Evolutionary conservation across 1,140 invertebrate species (phyloP), one percentile per base, ranked within the genome.

Genomic region (Asbolus verrucosus): DNA sequence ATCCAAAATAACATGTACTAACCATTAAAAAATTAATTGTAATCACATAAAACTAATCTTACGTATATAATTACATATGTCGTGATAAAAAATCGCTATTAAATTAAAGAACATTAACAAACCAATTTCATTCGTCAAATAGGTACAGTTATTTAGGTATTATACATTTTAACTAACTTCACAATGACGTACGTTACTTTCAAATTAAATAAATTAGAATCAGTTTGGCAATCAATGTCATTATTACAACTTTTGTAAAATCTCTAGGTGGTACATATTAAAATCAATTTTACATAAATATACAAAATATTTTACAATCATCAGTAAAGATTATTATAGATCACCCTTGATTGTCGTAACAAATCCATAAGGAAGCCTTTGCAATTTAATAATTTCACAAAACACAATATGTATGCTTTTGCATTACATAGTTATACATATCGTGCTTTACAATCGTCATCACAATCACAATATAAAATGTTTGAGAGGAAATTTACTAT

Each of bases 321-420:
- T 27, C 3, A 27, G 3, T 36, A 36, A 36, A 36, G 2, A 36
- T 36, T 54, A 54, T 21, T 14, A 27, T 16, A 43, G 15, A 43
- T 27, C 21, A 54, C 46, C 18, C 46, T 16, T 54, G 46, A 54
- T 54, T 54, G 46, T 54, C 46, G 46, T 54, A 27, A 54, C 46
- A 54, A 54, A 27, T 54, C 21, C 46, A 13, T 54, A 46, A 19
- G 19, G 46, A 54, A 54, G 21, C 2, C 11, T 11, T n/a, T 11
- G 24, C 3, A 27, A 11, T 2, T 36, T 36, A 2, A 36, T 27
- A 36, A 36, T 6, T 2, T 36, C 33, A 0, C 27, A 30, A 8
- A 11, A 36, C 33, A 27, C 24, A 27, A 27, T 8, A 27, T 27
- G 24, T 27, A 4, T 8, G n/a, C n/a, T n/a, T n/a, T 30, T 30